These are phyloP conservation scores for Toxotes chatareus DNA, from an alignment of 2,113 vertebrate species.

Conservation along the genomic window DNA sequence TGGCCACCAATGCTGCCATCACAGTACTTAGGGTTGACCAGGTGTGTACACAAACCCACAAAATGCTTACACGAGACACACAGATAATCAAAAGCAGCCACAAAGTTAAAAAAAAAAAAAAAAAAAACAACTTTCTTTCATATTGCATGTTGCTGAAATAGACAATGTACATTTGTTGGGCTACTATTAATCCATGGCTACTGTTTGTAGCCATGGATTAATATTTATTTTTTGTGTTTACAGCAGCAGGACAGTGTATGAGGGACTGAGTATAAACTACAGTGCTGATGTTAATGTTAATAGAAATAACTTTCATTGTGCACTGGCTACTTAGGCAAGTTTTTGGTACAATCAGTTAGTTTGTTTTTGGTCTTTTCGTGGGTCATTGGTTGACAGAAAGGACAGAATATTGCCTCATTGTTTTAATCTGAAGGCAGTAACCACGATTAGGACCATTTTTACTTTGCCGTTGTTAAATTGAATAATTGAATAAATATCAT, in stretches of 20 bases:
- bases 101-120: neutral
- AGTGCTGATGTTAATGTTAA: no score
- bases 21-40: conserved; percentile 97
- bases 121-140: neutral
- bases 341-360: no score
- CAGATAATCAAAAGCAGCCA: neutral
- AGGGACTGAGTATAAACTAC: neutral
- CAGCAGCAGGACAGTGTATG: neutral
- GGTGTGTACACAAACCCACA: conserved; percentile 77
- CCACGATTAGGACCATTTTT: neutral
- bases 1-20: conserved; percentile 95
- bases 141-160: no score
- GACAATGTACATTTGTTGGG: neutral
- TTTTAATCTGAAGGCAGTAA: neutral
- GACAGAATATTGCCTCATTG: no score
- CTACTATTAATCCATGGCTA: no score
- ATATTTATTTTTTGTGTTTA: neutral
- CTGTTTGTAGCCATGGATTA: no score
- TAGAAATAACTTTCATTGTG: no score
- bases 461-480: neutral
- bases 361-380: no score
- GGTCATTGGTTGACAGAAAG: no score
- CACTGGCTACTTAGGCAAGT: no score
- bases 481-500: neutral
- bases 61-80: neutral